Base-by-base conservation (phyloP, 53 echinoderm and acorn worm species). In the Crossaster papposus region DNA sequence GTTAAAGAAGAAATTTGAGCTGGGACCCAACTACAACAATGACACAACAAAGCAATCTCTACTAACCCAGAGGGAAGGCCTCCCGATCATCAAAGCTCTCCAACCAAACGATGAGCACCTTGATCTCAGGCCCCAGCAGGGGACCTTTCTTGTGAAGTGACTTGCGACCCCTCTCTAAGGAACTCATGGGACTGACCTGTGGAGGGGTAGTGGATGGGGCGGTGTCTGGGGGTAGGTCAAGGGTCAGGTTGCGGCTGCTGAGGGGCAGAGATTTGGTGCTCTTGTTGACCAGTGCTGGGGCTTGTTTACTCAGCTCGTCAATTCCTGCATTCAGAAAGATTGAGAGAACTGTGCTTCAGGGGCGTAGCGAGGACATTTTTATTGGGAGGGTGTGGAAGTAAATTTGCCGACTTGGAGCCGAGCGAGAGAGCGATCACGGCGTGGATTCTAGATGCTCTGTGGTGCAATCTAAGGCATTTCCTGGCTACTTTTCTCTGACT, bases 21-120 rank as follows among this genome's bases (percentile, higher is more conserved):
- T n/a, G n/a, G n/a, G n/a, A n/a, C n/a, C n/a, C n/a, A n/a, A n/a
- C n/a, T n/a, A n/a, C n/a, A n/a, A n/a, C n/a, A n/a, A n/a, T n/a
- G n/a, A n/a, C n/a, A n/a, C n/a, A n/a, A n/a, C n/a, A n/a, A n/a
- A n/a, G n/a, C n/a, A n/a, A n/a, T n/a, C n/a, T n/a, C n/a, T n/a
- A 79, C 94, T 93, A 79, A 98, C 98, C 86, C 22, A 98, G 64
- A 6, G 98, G 98, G 35, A 98, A 98, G 24, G 92, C 89, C 55
- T 94, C 92, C n/a, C 91, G 94, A 73, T 98, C 98, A 50, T 96
- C 98, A 93, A 95, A 98, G 83, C 93, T 94, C 91, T 98, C 98
- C 88, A 98, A 80, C 96, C 98, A 98, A 14, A 96, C 98, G 26
- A 98, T 96, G 14, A 98, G 72, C 20, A 98, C 94, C 83, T 96